These are phyloP conservation scores for Oxytorus armatus DNA, from an alignment of 2,888 invertebrate genomes.

Conservation along the genomic window DNA sequence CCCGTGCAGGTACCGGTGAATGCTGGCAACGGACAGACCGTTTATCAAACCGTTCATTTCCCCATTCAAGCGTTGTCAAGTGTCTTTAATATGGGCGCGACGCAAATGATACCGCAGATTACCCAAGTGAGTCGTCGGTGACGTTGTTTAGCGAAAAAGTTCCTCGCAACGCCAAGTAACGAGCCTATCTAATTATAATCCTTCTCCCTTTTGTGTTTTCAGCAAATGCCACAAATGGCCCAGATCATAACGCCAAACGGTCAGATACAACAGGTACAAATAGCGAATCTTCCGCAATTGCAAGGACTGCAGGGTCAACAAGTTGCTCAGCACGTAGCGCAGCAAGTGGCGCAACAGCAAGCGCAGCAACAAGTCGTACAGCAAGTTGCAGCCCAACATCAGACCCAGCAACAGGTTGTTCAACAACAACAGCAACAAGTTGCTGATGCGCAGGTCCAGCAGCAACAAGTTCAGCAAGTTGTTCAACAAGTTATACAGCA, in stretches of 20 bases:
- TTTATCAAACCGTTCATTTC: slow-evolving; percentile 97
- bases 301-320: slow-evolving; percentile 83
- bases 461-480: slow-evolving; percentile 73
- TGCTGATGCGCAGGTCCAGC: slow-evolving; percentile 77
- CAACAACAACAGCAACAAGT: slow-evolving; percentile 76
- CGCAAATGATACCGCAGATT: slow-evolving; percentile 93
- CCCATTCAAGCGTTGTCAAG: slow-evolving; percentile 92
- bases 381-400: slow-evolving; percentile 67
- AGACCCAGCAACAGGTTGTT: slow-evolving; percentile 75
- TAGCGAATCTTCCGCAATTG: slow-evolving; percentile 88
- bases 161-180: neutral
- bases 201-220: slow-evolving; percentile 74
- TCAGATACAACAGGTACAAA: slow-evolving; percentile 95
- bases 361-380: slow-evolving; percentile 68
- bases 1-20: slow-evolving; percentile 96
- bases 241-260: slow-evolving; percentile 95
- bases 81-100: slow-evolving; percentile 87
- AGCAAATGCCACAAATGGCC: slow-evolving; percentile 90
- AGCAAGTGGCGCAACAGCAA: slow-evolving; percentile 78
- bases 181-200: neutral
- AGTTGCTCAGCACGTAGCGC: slow-evolving; percentile 78
- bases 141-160: neutral
- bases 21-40: slow-evolving; percentile 94
- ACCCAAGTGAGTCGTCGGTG: slow-evolving; percentile 87
- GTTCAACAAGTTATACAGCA: slow-evolving; percentile 67